Evolutionary conservation across 2,888 invertebrate genomes (phyloP), one percentile per base, ranked within the genome.

Genomic region (Germaria angustata): DNA sequence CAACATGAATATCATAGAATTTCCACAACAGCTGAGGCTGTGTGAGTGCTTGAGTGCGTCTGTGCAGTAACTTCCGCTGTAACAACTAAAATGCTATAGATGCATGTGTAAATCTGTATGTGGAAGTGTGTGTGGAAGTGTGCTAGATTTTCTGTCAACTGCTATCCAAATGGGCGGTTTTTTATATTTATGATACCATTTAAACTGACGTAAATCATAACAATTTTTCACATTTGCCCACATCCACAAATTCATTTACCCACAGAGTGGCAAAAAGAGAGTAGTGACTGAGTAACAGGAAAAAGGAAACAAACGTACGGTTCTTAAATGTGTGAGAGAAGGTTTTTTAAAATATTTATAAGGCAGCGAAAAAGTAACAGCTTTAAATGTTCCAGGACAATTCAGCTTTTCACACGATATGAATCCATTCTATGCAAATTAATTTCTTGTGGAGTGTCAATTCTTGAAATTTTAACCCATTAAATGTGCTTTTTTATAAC

Each of bases 41-140:
- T 46, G 34, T 32, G 24, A 36, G 71, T 63, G 59, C 41, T 51
- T 34, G 20, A 71, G 36, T 69, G 83, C 80, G 83, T 73, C 83
- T 80, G 83, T 80, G 83, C 80, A 83, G 68, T 72, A 77, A 80
- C 69, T 72, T 72, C 69, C 73, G 78, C 41, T 73, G 3, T 3
- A 28, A 28, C 4, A 5, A 28, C 28, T 5, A 5, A 28, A 3
- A 28, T 28, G 6, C 28, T n/a, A 28, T 28, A 28, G 4, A 28
- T 28, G 28, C 28, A 28, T 28, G 5, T 39, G 22, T 17, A 11
- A 4, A 15, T 13, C 28, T 32, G 41, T 63, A 22, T 36, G 15
- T 51, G n/a, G 36, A 20, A 20, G 24, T 22, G 11, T 49, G 6
- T 1, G 15, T 11, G 9, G n/a, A 4, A 13, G 28, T 61, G 15